These are phyloP conservation scores for Iphiclides podalirius DNA, from an alignment of 2,888 invertebrate genomes.

Conservation along the genomic window DNA sequence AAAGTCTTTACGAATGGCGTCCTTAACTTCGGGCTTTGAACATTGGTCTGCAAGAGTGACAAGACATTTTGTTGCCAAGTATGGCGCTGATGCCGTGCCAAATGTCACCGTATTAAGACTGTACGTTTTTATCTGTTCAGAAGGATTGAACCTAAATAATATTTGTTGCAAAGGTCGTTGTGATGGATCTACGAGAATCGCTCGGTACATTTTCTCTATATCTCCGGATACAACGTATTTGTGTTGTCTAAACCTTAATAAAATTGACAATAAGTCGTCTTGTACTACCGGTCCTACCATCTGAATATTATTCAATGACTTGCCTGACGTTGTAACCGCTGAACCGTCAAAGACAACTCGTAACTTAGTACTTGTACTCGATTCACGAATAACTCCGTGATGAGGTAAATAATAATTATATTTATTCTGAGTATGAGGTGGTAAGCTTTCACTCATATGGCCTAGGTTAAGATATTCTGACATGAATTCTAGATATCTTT, in stretches of 20 bases:
- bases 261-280: no score
- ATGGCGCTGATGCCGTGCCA: background rate
- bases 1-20: background rate
- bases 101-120: background rate
- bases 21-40: background rate
- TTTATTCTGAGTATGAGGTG: background rate
- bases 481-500: background rate
- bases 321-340: no score
- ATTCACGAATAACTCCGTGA: background rate
- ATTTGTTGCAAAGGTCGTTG: background rate
- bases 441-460: background rate
- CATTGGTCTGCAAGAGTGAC: background rate
- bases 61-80: background rate
- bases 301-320: background rate
- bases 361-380: background rate
- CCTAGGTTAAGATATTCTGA: background rate
- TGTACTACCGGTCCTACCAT: background rate
- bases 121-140: background rate
- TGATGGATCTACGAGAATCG: background rate
- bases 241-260: no score
- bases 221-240: background rate
- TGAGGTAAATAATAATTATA: background rate
- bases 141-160: background rate
- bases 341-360: background rate
- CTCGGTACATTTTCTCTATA: background rate